Conservation (phyloP, 2,797 vertebrate species). For the Myotis daubentonii region DNA sequence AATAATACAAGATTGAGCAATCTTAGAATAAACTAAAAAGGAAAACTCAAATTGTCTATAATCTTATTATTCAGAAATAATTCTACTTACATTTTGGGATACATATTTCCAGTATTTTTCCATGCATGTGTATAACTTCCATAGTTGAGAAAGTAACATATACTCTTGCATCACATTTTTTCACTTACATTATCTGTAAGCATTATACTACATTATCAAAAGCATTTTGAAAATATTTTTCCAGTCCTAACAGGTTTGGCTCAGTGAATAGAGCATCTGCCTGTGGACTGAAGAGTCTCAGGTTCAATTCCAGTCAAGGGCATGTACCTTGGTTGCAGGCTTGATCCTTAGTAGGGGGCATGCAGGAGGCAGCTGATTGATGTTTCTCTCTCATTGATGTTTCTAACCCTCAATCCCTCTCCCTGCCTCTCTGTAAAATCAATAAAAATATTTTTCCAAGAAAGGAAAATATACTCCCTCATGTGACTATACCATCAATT, state of each 20-base stretch:
- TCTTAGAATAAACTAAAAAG: conserved; percentile 16
- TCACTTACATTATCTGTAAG: not conserved
- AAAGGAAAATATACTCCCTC: not conserved
- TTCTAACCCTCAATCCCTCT: too few relatives aligned
- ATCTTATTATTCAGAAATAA: conserved; percentile 31
- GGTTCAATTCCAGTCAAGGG: too few relatives aligned
- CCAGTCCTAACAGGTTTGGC: too few relatives aligned
- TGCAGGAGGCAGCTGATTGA: too few relatives aligned
- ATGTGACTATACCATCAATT: not conserved
- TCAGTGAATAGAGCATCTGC: too few relatives aligned
- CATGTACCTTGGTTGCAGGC: too few relatives aligned
- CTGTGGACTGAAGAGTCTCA: too few relatives aligned
- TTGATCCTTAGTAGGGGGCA: too few relatives aligned
- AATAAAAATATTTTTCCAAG: not conserved
- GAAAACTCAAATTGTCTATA: conserved; percentile 17
- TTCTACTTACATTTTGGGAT: not conserved
- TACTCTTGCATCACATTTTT: not conserved
- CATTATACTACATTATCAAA: conserved; percentile 6
- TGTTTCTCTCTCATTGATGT: too few relatives aligned
- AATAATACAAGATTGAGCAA: not conserved
- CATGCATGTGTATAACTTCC: not conserved
- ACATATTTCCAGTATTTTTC: not conserved
- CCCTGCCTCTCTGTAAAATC: too few relatives aligned
- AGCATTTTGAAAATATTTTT: not conserved
- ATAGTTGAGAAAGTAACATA: not conserved